phyloP scores from a whole-genome alignment of 2,888 invertebrate genomes.

The Helleia helle region DNA sequence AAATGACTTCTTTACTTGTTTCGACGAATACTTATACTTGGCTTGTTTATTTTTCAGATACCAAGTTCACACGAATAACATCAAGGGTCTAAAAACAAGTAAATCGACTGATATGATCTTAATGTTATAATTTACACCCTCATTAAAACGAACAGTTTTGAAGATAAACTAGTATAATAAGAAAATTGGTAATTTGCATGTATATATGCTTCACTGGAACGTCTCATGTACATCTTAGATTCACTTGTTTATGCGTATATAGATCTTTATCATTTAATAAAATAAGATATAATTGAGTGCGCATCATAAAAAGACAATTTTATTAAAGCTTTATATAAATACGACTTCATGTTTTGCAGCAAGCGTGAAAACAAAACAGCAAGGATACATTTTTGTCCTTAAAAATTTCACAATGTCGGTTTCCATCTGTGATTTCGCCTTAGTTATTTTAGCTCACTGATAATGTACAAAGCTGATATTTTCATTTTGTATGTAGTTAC shows the following conservation, averaged over 20 bases:
- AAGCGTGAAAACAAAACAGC: too few relatives aligned
- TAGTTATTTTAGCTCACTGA: too few relatives aligned
- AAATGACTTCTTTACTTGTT: background rate
- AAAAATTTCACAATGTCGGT: too few relatives aligned
- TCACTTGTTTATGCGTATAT: background rate
- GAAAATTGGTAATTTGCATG: background rate
- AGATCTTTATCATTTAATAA: background rate
- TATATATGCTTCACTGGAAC: background rate
- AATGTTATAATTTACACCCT: background rate
- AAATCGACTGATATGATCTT: background rate
- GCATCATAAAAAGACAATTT: background rate
- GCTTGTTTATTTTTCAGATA: too few relatives aligned
- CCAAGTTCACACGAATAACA: background rate
- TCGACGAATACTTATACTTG: too few relatives aligned
- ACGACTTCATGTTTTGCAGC: background rate
- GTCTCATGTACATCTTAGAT: background rate
- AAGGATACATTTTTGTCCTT: too few relatives aligned
- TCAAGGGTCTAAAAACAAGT: conserved; percentile 1
- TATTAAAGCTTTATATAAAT: background rate
- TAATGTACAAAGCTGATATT: too few relatives aligned
- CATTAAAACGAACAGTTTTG: background rate
- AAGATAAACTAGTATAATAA: background rate
- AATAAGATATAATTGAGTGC: background rate
- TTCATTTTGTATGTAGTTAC: too few relatives aligned
- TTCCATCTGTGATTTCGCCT: too few relatives aligned